Base-by-base conservation (phyloP, 2,888 invertebrate genomes). In the Gonocerus acuteangulatus region DNA sequence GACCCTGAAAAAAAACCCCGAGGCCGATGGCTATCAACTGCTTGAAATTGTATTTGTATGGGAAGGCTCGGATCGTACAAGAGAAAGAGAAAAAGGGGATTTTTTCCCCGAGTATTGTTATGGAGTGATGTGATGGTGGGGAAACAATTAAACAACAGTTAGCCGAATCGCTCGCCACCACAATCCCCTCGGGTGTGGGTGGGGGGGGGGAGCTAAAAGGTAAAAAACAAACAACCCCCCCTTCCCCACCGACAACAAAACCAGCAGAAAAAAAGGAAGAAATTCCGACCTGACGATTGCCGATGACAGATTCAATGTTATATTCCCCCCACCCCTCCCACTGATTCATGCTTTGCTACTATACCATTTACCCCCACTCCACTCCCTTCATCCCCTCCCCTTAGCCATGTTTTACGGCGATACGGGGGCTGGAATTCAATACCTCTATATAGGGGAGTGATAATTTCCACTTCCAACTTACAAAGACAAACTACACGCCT, bases 291-390 rank as follows among this genome's bases (percentile, higher is more conserved):
- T 34, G 49, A 49, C 49, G 19, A 49, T 49, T 15, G 49, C 13
- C 49, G 49, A 15, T 49, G 49, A 49, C 49, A 49, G 49, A 49
- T 49, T 49, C 49, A 27, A 49, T 49, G 49, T 49, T 49, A 49
- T 49, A 27, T 27, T 9, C 4, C 4, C 27, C 27, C 27, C 27
- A 27, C 9, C 27, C 27, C 27, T 27, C 27, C 9, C 4, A 9
- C 27, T 27, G 27, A 27, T 27, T 27, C 27, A 27, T 27, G 9
- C 27, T n/a, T n/a, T n/a, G n/a, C n/a, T n/a, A n/a, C n/a, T n/a
- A n/a, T n/a, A n/a, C n/a, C n/a, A n/a, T n/a, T n/a, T 27, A 27
- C 27, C 27, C 27, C 27, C 27, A 27, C n/a, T n/a, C 27, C 27
- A 27, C 27, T 9, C 4, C 9, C 9, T 27, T 6, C 27, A 9